phyloP scores from a whole-genome alignment of 2,888 invertebrate species.

The Campoletis raptor region DNA sequence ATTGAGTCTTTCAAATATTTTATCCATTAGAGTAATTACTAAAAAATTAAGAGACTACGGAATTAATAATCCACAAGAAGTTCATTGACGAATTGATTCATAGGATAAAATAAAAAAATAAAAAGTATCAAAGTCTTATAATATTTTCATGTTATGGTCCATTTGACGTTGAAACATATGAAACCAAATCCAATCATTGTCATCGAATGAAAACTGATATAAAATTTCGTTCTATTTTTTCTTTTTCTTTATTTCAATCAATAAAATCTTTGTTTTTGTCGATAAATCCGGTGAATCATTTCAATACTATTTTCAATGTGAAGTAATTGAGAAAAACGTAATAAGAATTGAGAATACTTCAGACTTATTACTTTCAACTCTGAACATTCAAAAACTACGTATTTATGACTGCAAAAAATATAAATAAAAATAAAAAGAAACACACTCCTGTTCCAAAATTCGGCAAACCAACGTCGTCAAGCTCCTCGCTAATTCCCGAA shows the following conservation, averaged over 20 bases:
- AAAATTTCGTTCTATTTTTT: not conserved
- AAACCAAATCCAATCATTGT: too few species aligned
- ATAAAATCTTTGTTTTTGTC: not conserved
- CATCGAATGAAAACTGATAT: not conserved
- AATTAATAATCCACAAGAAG: not conserved
- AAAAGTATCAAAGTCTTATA: not conserved
- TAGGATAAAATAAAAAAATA: not conserved
- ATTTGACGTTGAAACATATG: not conserved
- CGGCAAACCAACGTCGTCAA: slow-evolving; percentile 50
- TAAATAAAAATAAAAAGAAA: slow-evolving; percentile 38
- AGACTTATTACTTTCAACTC: not conserved
- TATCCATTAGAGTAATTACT: not conserved
- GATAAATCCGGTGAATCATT: not conserved
- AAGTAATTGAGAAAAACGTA: not conserved
- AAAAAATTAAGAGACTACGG: not conserved
- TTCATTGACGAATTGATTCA: not conserved
- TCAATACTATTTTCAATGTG: not conserved
- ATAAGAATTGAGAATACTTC: not conserved
- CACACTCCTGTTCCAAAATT: slow-evolving; percentile 65
- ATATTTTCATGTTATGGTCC: not conserved
- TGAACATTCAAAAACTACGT: not conserved
- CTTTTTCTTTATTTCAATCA: not conserved
- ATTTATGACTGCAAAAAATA: not conserved
- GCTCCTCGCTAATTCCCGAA: slow-evolving; percentile 70
- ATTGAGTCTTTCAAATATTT: not conserved